phyloP scores from a whole-genome alignment of 92 coral and sea anemone species.

The Phenganax subtilis region DNA sequence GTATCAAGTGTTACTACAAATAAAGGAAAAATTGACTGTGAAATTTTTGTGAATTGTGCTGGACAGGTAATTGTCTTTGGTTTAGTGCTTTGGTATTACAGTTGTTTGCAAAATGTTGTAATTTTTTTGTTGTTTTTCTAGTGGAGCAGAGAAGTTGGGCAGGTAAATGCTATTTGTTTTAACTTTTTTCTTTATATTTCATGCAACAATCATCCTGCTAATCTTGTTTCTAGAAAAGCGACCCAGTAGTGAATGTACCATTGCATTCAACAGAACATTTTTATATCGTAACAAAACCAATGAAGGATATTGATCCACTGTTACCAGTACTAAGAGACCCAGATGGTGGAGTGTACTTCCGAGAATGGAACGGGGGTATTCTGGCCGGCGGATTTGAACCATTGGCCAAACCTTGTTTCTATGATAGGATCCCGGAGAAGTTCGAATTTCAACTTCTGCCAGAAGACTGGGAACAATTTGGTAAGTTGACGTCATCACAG shows the following conservation, averaged over 20 bases:
- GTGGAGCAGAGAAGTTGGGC: constrained; percentile 70
- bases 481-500: constrained; percentile 43
- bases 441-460: constrained; percentile 89
- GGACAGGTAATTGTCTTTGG: constrained; percentile 55
- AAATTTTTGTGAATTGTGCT: constrained; percentile 67
- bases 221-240: constrained; percentile 59
- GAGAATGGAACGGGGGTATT: constrained; percentile 87
- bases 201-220: background rate
- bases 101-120: background rate
- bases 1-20: constrained; percentile 61
- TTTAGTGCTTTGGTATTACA: background rate
- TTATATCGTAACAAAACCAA: constrained; percentile 77
- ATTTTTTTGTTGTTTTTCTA: constrained; percentile 31
- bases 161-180: constrained; percentile 45
- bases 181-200: background rate
- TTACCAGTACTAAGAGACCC: constrained; percentile 74
- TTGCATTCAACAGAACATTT: constrained; percentile 90
- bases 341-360: constrained; percentile 63
- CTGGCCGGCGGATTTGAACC: constrained; percentile 83
- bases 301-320: constrained; percentile 53
- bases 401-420: constrained; percentile 70
- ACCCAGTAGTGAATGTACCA: constrained; percentile 71
- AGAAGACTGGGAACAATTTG: constrained; percentile 97
- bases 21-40: constrained; percentile 64
- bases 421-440: constrained; percentile 66